phyloP scores from a whole-genome alignment of 2,797 vertebrate species.

The Rhincodon typus region DNA sequence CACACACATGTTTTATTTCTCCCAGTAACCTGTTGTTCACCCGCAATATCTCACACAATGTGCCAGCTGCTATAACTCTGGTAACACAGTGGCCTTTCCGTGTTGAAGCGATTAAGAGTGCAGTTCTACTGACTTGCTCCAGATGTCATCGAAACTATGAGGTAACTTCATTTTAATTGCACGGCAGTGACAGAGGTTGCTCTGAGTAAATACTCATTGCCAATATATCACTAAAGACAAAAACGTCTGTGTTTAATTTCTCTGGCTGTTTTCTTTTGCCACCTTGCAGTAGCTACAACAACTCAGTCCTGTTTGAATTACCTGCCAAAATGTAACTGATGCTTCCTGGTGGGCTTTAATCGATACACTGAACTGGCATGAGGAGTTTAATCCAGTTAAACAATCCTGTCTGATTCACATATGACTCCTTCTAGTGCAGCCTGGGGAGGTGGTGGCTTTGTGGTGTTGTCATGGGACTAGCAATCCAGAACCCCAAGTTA shows the following conservation, averaged over 20 bases:
- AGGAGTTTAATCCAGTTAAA: not conserved
- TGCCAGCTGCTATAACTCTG: not conserved
- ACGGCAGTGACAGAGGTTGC: no score
- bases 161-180: not conserved
- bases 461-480: no score
- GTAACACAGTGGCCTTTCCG: constrained; percentile 29
- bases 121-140: constrained; percentile 31
- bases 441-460: no score
- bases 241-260: not conserved
- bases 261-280: not conserved
- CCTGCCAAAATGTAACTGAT: not conserved
- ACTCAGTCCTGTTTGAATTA: not conserved
- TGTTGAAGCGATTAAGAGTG: not conserved
- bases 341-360: not conserved
- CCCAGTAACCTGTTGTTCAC: not conserved
- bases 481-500: no score
- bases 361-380: not conserved
- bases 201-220: not conserved
- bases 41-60: not conserved
- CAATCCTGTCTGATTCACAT: not conserved
- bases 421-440: not conserved
- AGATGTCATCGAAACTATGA: not conserved
- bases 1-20: not conserved
- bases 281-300: not conserved
- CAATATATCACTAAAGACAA: not conserved